Evolutionary conservation across 2,888 invertebrate species (phyloP), one percentile per base, ranked within the genome.

Genomic region (Scaeva pyrastri): DNA sequence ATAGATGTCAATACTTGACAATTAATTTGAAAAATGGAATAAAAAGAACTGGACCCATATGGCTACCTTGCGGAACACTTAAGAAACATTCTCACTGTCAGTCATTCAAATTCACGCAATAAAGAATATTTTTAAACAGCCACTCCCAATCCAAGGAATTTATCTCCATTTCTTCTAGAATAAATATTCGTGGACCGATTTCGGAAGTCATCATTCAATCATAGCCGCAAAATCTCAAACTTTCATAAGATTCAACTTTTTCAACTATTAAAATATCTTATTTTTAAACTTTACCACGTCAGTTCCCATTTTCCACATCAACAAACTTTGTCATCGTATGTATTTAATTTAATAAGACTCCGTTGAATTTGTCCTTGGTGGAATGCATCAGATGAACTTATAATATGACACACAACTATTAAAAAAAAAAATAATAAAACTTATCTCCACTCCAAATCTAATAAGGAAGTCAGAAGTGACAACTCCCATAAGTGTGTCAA

Each of bases 391-490:
- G 7, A 0, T 19, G 3, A 19, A 58, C 19, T 36, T 1, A 16
- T 19, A 36, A 36, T n/a, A n/a, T n/a, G 1, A 58, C 14, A 60
- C 7, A 19, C 23, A 31, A 2, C 26, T 39, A 12, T 23, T n/a
- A 14, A 43, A 3, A n/a, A 23, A 19, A 43, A n/a, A n/a, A n/a
- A n/a, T n/a, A n/a, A n/a, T n/a, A n/a, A n/a, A 43, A 45, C 43
- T 19, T 14, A 3, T 26, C 50, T 39, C 26, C 26, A 45, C 23
- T 16, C 16, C 12, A 68, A 68, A 68, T 68, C 14, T 39, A 68
- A 68, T 68, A 68, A 68, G 50, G 52, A 68, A 68, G 39, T 16
- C 39, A 39, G 52, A 52, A 52, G 39, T 68, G 68, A 52, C 50
- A 52, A 23, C 4, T 68, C 68, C 68, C 68, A 39, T 8, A 31